These are phyloP conservation scores for Acrobasis repandana DNA, from an alignment of 2,888 invertebrate genomes.

Conservation along the genomic window DNA sequence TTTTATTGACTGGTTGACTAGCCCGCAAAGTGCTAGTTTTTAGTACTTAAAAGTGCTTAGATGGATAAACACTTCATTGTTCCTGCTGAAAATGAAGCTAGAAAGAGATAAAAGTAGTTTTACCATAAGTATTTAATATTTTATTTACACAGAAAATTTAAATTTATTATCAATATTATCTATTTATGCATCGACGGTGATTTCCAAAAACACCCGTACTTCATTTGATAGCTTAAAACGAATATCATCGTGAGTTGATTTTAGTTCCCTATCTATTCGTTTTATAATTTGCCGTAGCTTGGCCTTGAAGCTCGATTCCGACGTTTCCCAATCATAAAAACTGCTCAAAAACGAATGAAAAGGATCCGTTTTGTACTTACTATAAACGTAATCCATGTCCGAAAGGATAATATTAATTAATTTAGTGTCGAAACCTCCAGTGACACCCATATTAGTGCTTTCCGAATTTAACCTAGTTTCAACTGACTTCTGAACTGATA, in stretches of 20 bases:
- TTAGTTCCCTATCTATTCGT: constrained; percentile 42
- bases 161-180: background rate
- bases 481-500: constrained; percentile 46
- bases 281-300: constrained; percentile 42
- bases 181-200: constrained; percentile 51
- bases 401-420: constrained; percentile 58
- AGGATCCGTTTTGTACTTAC: constrained; percentile 42
- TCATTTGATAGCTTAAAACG: constrained; percentile 51
- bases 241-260: constrained; percentile 40
- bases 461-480: constrained; percentile 43
- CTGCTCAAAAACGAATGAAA: constrained; percentile 50
- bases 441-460: constrained; percentile 30
- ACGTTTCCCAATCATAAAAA: constrained; percentile 44
- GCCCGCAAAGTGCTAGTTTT: no score
- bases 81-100: no score
- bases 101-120: no score
- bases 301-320: constrained; percentile 36
- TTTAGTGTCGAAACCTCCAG: constrained; percentile 47
- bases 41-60: no score
- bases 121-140: no score
- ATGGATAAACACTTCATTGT: no score
- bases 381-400: constrained; percentile 62
- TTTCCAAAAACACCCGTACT: constrained; percentile 58
- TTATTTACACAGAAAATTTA: background rate
- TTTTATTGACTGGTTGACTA: no score